A percentile compares a stretch with the other conserved stretches of the same genome.
Conservation (phyloP, 2,888 invertebrate species). For the Protodeltote pygarga region DNA sequence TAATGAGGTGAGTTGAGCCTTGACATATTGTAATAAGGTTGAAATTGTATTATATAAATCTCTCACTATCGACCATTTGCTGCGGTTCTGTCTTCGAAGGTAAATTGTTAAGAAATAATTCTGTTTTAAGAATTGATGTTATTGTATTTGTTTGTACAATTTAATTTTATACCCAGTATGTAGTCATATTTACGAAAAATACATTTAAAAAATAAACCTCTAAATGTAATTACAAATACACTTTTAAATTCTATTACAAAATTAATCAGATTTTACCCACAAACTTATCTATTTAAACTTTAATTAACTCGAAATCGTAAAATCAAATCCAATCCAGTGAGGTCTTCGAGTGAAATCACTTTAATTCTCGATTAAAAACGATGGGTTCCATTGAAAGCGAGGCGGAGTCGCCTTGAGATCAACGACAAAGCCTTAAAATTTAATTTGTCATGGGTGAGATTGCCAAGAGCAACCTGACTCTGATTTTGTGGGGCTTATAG, state of each 20-base stretch:
- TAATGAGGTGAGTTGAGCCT: conserved; percentile 90
- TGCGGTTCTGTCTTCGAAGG: too few species aligned
- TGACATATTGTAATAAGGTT: not conserved
- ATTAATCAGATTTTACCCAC: conserved; percentile 38
- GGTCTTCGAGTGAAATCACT: conserved; percentile 44
- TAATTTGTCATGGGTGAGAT: conserved; percentile 20
- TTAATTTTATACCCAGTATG: too few species aligned
- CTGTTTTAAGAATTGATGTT: too few species aligned
- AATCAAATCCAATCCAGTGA: conserved; percentile 40
- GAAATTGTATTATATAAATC: too few species aligned
- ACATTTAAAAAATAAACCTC: conserved; percentile 8
- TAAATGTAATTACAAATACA: conserved; percentile 26
- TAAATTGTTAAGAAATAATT: too few species aligned
- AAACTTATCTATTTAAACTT: conserved; percentile 44
- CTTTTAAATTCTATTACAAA: conserved; percentile 26
- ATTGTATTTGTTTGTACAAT: too few species aligned
- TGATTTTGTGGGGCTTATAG: conserved; percentile 5
- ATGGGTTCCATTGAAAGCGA: conserved; percentile 5
- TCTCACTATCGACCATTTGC: too few species aligned
- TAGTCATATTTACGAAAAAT: not conserved
- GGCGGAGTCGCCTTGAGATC: conserved; percentile 5
- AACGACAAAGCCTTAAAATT: conserved; percentile 23
- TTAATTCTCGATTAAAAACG: conserved; percentile 48
- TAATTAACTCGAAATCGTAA: conserved; percentile 47
- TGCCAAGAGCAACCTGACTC: conserved; percentile 7